Evolutionary conservation across 2,113 vertebrate species (phyloP).

Genomic region (Pandion haliaetus): DNA sequence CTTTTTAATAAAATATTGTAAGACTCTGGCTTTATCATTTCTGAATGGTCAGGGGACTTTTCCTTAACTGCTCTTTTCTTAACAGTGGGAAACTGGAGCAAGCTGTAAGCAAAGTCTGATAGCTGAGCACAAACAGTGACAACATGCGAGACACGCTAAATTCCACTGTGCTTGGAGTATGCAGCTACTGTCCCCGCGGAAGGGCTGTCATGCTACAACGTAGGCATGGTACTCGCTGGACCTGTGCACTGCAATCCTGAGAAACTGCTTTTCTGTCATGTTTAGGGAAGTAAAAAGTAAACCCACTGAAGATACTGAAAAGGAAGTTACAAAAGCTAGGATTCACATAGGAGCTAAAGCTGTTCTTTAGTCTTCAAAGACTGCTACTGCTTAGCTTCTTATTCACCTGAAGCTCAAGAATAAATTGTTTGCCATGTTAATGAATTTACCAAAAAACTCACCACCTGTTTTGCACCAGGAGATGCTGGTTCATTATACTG

Average conservation of each 20-base stretch:
- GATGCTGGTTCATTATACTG: background rate
- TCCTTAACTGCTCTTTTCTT: background rate
- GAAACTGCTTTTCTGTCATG: background rate
- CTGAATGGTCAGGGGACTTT: background rate
- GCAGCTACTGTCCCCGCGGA: background rate
- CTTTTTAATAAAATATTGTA: conserved; percentile 51
- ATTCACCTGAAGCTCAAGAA: background rate
- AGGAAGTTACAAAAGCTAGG: background rate
- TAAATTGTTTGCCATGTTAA: background rate
- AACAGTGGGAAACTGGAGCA: background rate
- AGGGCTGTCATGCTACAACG: background rate
- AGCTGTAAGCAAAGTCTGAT: background rate
- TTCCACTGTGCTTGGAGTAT: background rate
- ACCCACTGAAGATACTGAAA: background rate
- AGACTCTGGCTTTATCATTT: background rate
- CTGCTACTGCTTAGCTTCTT: background rate
- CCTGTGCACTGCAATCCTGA: background rate
- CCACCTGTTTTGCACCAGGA: background rate
- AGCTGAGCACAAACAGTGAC: background rate
- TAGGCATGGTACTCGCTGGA: background rate
- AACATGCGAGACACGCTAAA: background rate
- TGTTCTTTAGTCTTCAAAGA: background rate
- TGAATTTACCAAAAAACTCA: background rate
- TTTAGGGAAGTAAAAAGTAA: background rate
- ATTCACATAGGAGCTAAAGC: background rate